phyloP scores from a whole-genome alignment of 2,113 vertebrate species.

The Rhipidura dahli region DNA sequence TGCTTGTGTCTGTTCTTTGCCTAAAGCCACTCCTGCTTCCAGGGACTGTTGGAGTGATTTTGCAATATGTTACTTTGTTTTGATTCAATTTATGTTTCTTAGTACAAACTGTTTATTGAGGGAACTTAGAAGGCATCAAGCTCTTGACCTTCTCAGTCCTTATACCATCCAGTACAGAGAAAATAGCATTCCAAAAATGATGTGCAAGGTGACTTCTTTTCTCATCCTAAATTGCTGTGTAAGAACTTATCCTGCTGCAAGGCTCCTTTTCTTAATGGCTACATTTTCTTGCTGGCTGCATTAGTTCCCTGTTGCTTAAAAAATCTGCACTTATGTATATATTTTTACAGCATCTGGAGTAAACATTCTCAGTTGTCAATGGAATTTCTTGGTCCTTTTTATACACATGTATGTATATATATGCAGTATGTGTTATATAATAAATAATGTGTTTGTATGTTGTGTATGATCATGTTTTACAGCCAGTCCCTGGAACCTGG shows the following conservation, averaged over 20 bases:
- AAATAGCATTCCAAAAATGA: neutral
- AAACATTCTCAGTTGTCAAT: neutral
- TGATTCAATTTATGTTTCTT: neutral
- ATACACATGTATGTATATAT: too few relatives aligned
- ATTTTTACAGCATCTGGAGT: neutral
- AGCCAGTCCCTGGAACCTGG: constrained; percentile 78
- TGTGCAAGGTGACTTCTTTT: neutral
- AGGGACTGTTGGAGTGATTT: neutral
- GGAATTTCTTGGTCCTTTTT: neutral
- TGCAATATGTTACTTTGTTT: neutral
- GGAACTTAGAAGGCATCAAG: neutral
- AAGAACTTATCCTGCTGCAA: neutral
- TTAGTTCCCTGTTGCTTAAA: neutral
- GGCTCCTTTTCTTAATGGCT: neutral
- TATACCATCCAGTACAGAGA: neutral
- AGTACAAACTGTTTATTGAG: neutral
- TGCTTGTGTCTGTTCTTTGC: neutral
- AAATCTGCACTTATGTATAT: neutral
- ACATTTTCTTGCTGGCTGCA: neutral
- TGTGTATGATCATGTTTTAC: neutral
- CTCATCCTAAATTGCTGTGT: neutral
- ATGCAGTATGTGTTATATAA: neutral
- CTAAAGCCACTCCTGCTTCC: neutral
- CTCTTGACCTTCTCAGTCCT: neutral
- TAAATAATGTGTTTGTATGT: neutral